These are phyloP conservation scores for Lepidochitona cinerea DNA, from an alignment of 2,888 invertebrate genomes.

Conservation along the genomic window DNA sequence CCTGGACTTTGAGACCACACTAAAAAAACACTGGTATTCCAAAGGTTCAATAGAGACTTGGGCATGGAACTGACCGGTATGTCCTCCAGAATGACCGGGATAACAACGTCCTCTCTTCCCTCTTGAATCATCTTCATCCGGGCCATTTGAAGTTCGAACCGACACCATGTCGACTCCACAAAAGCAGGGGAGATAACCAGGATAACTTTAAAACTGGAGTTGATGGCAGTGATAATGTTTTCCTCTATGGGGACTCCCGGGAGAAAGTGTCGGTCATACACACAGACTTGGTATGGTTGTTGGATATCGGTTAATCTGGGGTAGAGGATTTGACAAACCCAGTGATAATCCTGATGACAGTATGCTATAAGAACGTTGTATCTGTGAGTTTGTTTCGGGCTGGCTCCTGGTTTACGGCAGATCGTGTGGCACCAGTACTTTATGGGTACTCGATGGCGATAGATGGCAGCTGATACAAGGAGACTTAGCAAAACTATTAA, in stretches of 20 bases:
- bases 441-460: neutral
- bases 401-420: neutral
- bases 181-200: neutral
- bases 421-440: neutral
- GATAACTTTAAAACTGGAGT: neutral
- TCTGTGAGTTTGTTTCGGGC: no score
- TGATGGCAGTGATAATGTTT: neutral
- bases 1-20: neutral
- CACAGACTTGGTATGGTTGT: neutral
- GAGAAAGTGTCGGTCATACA: neutral
- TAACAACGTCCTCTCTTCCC: neutral
- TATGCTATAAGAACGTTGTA: neutral
- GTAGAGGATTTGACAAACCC: neutral
- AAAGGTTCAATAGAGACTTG: neutral
- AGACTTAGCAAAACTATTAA: neutral
- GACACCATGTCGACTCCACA: neutral
- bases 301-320: neutral
- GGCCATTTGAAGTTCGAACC: constrained; percentile 7
- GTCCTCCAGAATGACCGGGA: neutral
- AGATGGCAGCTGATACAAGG: neutral
- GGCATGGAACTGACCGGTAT: neutral
- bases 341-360: neutral
- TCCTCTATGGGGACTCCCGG: neutral
- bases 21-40: neutral
- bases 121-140: neutral